Evolutionary conservation across 2,888 invertebrate species (phyloP).

Genomic region (Eristalis intricaria): DNA sequence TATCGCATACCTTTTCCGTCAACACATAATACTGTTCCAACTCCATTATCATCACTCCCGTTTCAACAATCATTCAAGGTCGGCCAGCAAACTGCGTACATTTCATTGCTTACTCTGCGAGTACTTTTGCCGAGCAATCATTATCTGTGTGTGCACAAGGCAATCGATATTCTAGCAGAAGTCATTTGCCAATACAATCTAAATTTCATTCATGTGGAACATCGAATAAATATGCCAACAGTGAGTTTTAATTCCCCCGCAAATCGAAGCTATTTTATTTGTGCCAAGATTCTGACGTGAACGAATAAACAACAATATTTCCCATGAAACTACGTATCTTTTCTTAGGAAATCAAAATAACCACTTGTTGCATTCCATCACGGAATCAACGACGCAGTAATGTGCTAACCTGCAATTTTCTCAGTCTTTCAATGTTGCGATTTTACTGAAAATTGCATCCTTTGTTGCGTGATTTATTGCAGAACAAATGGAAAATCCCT

Average conservation of each 20-base stretch:
- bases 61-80: constrained; percentile 21
- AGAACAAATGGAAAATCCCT: constrained; percentile 1
- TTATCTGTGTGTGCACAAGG: background rate
- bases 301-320: background rate
- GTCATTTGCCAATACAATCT: background rate
- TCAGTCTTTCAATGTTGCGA: background rate
- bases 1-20: background rate
- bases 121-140: background rate
- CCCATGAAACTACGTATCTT: background rate
- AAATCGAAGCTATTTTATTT: background rate
- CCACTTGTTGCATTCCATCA: constrained; percentile 10
- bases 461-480: constrained; percentile 23
- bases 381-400: background rate
- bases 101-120: background rate
- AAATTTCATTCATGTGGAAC: background rate
- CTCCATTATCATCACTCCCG: background rate
- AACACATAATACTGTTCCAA: background rate
- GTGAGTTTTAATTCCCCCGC: background rate
- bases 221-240: background rate
- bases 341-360: background rate
- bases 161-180: constrained; percentile 23
- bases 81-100: background rate
- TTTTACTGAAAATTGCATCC: constrained; percentile 14
- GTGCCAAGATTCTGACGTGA: background rate
- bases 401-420: background rate